Conservation (phyloP, 2,888 invertebrate species). For the Agrotis ipsilon region DNA sequence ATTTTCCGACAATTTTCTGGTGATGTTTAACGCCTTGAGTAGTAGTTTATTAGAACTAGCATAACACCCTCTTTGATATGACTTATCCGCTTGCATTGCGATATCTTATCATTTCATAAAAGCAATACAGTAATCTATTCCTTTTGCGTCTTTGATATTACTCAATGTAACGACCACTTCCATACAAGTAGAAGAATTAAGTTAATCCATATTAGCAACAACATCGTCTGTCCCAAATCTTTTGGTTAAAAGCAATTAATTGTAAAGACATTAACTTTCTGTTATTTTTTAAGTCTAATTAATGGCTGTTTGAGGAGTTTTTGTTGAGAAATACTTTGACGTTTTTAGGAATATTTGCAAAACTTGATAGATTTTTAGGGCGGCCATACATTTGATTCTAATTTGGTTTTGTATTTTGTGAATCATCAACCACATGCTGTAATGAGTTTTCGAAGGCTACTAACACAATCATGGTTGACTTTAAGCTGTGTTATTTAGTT, state of each 20-base stretch:
- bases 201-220: slow-evolving; percentile 30
- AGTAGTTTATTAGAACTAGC: slow-evolving; percentile 10
- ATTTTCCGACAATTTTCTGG: background rate
- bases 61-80: slow-evolving; percentile 15
- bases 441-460: background rate
- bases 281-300: slow-evolving; percentile 26
- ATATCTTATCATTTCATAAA: slow-evolving; percentile 54
- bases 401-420: slow-evolving; percentile 9
- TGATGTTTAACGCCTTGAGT: background rate
- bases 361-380: slow-evolving; percentile 28
- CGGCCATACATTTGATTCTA: slow-evolving; percentile 25
- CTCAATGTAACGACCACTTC: slow-evolving; percentile 7
- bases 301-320: slow-evolving; percentile 13
- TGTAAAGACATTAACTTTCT: slow-evolving; percentile 5
- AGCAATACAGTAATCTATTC: slow-evolving; percentile 15
- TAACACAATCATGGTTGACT: background rate
- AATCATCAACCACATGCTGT: slow-evolving; percentile 24
- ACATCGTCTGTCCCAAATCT: background rate
- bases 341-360: slow-evolving; percentile 26
- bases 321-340: slow-evolving; percentile 18
- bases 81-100: slow-evolving; percentile 19
- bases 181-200: slow-evolving; percentile 4
- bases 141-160: slow-evolving; percentile 23
- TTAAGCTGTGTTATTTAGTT: background rate
- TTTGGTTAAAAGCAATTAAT: slow-evolving; percentile 46